Evolutionary conservation across 1,140 invertebrate genomes (phyloP).

Genomic region (Eubasilissa regina): DNA sequence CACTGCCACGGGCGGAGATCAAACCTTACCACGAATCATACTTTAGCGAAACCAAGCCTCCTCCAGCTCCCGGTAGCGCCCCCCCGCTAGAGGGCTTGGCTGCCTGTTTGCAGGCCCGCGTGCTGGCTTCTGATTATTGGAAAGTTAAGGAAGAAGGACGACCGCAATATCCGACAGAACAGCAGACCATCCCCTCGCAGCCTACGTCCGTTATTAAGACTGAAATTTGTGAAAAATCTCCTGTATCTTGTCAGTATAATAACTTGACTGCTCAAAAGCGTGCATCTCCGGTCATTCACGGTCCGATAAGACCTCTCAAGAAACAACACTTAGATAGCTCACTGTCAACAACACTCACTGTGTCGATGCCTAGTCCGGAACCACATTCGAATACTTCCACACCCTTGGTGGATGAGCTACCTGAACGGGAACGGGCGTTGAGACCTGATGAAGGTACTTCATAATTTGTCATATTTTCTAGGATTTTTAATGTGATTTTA

Average conservation of each 20-base stretch:
- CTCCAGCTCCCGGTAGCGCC: conserved; percentile 64
- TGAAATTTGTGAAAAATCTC: conserved; percentile 58
- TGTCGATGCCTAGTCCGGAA: conserved; percentile 68
- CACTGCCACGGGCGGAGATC: conserved; percentile 80
- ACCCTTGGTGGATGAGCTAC: conserved; percentile 76
- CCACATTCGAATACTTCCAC: conserved; percentile 78
- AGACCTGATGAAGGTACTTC: conserved; percentile 65
- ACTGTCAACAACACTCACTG: conserved; percentile 46
- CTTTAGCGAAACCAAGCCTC: conserved; percentile 69
- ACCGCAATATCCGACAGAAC: conserved; percentile 32
- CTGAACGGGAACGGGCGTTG: conserved; percentile 64
- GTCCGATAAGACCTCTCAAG: conserved; percentile 62
- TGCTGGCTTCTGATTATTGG: conserved; percentile 76
- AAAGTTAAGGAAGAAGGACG: conserved; percentile 75
- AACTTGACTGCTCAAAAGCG: conserved; percentile 59
- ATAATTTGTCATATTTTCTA: conserved; percentile 49
- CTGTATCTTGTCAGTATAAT: conserved; percentile 59
- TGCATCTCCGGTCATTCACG: conserved; percentile 65
- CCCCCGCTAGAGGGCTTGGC: conserved; percentile 78
- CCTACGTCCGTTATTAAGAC: conserved; percentile 57
- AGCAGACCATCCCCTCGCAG: conserved; percentile 37
- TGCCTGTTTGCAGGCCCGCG: conserved; percentile 85
- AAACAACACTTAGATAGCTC: conserved; percentile 58
- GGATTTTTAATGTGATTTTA: conserved; percentile 37
- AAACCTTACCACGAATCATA: conserved; percentile 83